A percentile compares a stretch with the other conserved stretches of the same genome.
Conservation (phyloP, 2,113 vertebrate species). For the Mustela nigripes region DNA sequence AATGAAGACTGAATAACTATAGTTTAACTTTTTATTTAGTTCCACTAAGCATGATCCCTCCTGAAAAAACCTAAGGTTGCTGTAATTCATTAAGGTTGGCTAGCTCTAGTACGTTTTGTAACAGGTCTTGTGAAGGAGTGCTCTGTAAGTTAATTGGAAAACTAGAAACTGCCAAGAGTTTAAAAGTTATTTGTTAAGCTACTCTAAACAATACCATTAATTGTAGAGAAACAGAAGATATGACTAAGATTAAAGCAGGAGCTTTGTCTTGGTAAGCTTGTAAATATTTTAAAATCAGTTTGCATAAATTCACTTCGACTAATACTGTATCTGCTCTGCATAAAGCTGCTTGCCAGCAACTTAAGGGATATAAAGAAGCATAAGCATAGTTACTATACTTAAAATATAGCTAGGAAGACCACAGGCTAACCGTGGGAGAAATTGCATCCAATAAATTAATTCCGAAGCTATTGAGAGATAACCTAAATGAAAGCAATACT, state of each 20-base stretch:
- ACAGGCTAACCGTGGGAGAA: conserved; percentile 39
- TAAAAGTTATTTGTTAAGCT: conserved; percentile 79
- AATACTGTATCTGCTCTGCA: conserved; percentile 26
- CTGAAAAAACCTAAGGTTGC: conserved; percentile 68
- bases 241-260: conserved; percentile 69
- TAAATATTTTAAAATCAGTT: conserved; percentile 72
- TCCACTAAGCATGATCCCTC: conserved; percentile 61
- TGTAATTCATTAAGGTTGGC: conserved; percentile 74
- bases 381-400: conserved; percentile 46
- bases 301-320: conserved; percentile 64
- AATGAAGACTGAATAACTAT: conserved; percentile 72
- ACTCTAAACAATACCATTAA: conserved; percentile 71
- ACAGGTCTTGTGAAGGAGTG: conserved; percentile 76
- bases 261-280: conserved; percentile 66
- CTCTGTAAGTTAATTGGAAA: conserved; percentile 81
- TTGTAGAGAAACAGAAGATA: conserved; percentile 72
- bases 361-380: conserved; percentile 41
- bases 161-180: conserved; percentile 76
- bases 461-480: conserved; percentile 35
- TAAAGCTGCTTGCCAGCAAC: conserved; percentile 51
- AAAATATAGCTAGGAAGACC: conserved; percentile 21
- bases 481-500: conserved; percentile 34
- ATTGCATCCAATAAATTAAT: conserved; percentile 53
- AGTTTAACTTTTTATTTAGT: conserved; percentile 75
- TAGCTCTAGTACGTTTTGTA: conserved; percentile 70